Evolutionary conservation across 23 tunicate genomes (phyloP), one percentile per base, ranked within the genome.

Genomic region (Trididemnum miniatum): DNA sequence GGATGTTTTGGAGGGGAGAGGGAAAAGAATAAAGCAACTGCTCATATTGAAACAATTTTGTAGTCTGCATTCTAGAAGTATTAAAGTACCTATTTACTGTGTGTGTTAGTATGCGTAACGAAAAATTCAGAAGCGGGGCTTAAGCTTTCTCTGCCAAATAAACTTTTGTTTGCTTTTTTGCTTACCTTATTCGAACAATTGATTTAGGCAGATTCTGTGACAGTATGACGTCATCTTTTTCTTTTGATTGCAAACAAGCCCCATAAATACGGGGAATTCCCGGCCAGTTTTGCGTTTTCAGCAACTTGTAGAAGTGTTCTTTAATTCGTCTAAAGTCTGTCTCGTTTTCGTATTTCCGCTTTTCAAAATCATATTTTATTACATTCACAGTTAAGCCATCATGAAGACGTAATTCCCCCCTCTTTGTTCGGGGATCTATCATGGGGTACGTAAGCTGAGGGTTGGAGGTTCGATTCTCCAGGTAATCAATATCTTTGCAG

Each of bases 201-300:
- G 15, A 3, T 24, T 3, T 22, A 3, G 5, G 1, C 27, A 5
- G 23, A 20, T 40, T 51, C 31, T 82, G 29, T 25, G 59, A 1
- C 26, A 27, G 31, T 0, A 44, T 57, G 34, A 84, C 82, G 35
- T 89, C 95, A 18, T 35, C 34, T 15, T 77, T 77, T 38, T 57
- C 59, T 26, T 51, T 23, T 79, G 88, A 51, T n/a, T 38, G 59
- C 66, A 84, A 12, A 33, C 95, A 89, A 30, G 49, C 84, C 18
- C 84, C 95, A 64, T 76, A 84, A 57, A 89, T 12, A 12, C 88
- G 85, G 51, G 95, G 95, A 35, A 89, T 64, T 12, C 88, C 88
- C 52, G 87, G 86, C 88, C 85, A 84, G 23, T 77, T 82, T 59
- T 84, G 95, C 81, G 76, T 79, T 34, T 50, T 78, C 24, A 89